These are phyloP conservation scores for Ischnus inquisitorius DNA, from an alignment of 2,888 invertebrate genomes.

Conservation along the genomic window DNA sequence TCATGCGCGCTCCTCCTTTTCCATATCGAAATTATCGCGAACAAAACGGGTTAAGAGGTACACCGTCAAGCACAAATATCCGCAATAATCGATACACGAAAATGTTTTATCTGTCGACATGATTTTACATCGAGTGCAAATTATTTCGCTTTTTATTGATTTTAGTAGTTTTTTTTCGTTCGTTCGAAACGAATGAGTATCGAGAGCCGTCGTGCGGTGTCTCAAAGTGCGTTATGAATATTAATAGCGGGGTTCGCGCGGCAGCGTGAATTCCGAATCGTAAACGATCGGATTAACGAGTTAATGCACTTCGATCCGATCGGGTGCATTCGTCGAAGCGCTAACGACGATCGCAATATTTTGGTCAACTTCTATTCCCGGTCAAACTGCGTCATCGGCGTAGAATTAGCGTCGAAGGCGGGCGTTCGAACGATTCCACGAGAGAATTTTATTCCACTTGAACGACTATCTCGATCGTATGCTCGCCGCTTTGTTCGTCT, in stretches of 20 bases:
- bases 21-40: not conserved
- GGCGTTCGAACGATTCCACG: conserved; percentile 36
- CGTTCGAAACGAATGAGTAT: not conserved
- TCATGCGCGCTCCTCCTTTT: conserved; percentile 4
- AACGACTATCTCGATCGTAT: not conserved
- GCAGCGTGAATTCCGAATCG: not conserved
- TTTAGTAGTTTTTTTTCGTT: not conserved
- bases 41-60: not conserved
- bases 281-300: not conserved
- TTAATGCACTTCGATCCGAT: conserved; percentile 12
- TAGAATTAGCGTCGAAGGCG: conserved; percentile 73
- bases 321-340: conserved; percentile 64
- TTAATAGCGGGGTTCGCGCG: conserved; percentile 2
- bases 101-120: not conserved
- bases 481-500: conserved; percentile 24
- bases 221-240: conserved; percentile 1
- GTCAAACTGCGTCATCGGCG: conserved; percentile 72
- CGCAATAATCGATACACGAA: not conserved
- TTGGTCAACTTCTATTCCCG: conserved; percentile 74
- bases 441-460: conserved; percentile 47
- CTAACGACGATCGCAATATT: conserved; percentile 75
- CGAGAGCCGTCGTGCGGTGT: not conserved
- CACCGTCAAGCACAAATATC: not conserved
- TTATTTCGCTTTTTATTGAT: conserved; percentile 8
- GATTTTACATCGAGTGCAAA: not conserved